Evolutionary conservation across 2,113 vertebrate species (phyloP).

Genomic region (Misgurnus anguillicaudatus): DNA sequence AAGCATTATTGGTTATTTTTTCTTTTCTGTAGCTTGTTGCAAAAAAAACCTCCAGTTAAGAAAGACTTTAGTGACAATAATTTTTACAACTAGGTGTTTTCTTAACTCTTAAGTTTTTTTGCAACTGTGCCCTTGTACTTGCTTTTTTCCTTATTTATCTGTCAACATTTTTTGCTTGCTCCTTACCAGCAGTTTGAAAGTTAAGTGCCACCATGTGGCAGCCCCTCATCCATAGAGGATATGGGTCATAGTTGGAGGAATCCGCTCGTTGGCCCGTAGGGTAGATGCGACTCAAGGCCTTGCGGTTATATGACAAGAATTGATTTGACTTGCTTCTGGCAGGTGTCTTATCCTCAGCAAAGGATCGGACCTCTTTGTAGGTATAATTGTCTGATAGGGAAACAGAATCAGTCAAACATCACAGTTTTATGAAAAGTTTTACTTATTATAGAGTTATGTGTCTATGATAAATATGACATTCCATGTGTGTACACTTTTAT

Average conservation of each 20-base stretch:
- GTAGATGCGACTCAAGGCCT: constrained; percentile 89
- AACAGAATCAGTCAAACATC: neutral
- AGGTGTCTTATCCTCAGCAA: constrained; percentile 90
- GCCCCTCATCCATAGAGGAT: constrained; percentile 88
- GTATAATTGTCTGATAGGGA: constrained; percentile 76
- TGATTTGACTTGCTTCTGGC: constrained; percentile 77
- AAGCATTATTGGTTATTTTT: too few relatives aligned
- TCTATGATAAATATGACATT: neutral
- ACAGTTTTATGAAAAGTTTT: neutral
- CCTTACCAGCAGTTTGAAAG: constrained; percentile 91
- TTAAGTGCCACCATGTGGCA: constrained; percentile 97
- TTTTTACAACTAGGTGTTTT: too few relatives aligned
- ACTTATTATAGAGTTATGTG: neutral
- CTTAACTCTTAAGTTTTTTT: too few relatives aligned
- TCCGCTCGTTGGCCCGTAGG: constrained; percentile 94
- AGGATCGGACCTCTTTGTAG: constrained; percentile 93
- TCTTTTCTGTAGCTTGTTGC: too few relatives aligned
- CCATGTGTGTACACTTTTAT: neutral
- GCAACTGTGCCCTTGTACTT: too few relatives aligned
- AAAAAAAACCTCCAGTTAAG: too few relatives aligned
- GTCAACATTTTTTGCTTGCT: neutral
- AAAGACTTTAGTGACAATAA: too few relatives aligned
- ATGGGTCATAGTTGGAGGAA: constrained; percentile 96
- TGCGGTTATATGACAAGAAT: constrained; percentile 87
- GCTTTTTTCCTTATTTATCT: too few relatives aligned